These are phyloP conservation scores for Caenorhabditis imperialis DNA, from an alignment of 2,888 invertebrate genomes.

Conservation along the genomic window DNA sequence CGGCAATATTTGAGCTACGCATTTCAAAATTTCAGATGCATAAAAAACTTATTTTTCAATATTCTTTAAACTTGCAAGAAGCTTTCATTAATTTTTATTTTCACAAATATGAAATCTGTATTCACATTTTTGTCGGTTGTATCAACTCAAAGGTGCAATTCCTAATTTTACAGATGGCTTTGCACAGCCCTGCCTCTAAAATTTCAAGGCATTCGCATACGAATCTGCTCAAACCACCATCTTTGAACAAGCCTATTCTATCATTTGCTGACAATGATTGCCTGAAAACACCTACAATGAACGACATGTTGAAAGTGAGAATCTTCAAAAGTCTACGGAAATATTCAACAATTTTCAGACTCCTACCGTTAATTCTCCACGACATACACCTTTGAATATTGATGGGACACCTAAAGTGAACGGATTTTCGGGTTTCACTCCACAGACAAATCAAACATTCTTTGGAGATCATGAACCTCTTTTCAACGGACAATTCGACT, in stretches of 20 bases:
- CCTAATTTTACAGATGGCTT: slow-evolving; percentile 24
- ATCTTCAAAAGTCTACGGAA: slow-evolving; percentile 3
- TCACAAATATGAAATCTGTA: not conserved
- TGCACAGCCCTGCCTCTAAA: slow-evolving; percentile 44
- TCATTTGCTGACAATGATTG: slow-evolving; percentile 65
- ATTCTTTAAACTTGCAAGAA: not conserved
- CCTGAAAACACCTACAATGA: slow-evolving; percentile 70
- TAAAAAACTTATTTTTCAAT: not conserved
- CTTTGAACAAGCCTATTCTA: slow-evolving; percentile 46
- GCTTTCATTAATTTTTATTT: not conserved
- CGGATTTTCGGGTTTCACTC: slow-evolving; percentile 56
- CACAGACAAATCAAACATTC: slow-evolving; percentile 62
- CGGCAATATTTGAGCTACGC: too few relatives aligned
- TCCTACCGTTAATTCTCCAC: slow-evolving; percentile 53
- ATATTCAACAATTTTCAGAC: slow-evolving; percentile 39
- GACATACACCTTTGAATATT: slow-evolving; percentile 31
- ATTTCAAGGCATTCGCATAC: slow-evolving; percentile 28
- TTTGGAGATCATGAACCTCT: slow-evolving; percentile 68
- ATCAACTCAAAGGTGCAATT: not conserved
- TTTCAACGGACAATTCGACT: slow-evolving; percentile 20
- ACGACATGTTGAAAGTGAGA: slow-evolving; percentile 63
- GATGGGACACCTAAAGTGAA: slow-evolving; percentile 52
- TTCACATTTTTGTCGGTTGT: not conserved
- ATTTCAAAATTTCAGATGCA: too few relatives aligned
- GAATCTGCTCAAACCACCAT: slow-evolving; percentile 42